These are phyloP conservation scores for Elephas maximus DNA, from an alignment of 2,113 vertebrate genomes.

Conservation along the genomic window DNA sequence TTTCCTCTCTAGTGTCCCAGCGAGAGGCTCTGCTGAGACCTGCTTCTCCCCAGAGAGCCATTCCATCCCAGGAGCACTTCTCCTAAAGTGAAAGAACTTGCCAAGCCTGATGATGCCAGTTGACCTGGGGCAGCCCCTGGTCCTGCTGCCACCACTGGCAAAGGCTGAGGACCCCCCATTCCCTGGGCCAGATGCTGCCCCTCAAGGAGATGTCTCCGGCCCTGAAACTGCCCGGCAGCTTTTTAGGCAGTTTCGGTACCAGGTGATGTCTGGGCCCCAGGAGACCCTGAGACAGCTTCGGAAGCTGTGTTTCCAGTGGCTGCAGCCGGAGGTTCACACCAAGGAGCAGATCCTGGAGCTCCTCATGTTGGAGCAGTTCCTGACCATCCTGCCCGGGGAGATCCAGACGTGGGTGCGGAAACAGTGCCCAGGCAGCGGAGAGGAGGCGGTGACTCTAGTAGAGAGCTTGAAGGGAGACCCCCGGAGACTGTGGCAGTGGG, in stretches of 20 bases:
- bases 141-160: conserved; percentile 23
- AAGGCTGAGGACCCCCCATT: background rate
- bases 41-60: background rate
- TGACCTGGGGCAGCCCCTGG: conserved; percentile 51
- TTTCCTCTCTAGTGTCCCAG: background rate
- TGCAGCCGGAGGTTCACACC: conserved; percentile 73
- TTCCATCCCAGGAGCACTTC: background rate
- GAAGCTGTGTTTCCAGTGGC: conserved; percentile 83
- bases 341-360: conserved; percentile 83
- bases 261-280: conserved; percentile 55
- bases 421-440: conserved; percentile 71
- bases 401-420: conserved; percentile 81
- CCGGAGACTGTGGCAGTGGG: conserved; percentile 79
- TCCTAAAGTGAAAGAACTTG: background rate
- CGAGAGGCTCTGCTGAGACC: conserved; percentile 34
- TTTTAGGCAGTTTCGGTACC: conserved; percentile 82
- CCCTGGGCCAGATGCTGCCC: background rate
- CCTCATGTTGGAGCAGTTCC: conserved; percentile 79
- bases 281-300: conserved; percentile 70
- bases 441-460: conserved; percentile 70
- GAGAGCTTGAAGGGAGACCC: conserved; percentile 74
- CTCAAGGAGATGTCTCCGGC: conserved; percentile 33
- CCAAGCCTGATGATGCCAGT: conserved; percentile 61
- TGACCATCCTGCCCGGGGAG: conserved; percentile 80
- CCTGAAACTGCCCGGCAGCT: conserved; percentile 54